These are phyloP conservation scores for Lepilemur septentrionalis DNA, from an alignment of 2,797 vertebrate species.

Conservation along the genomic window DNA sequence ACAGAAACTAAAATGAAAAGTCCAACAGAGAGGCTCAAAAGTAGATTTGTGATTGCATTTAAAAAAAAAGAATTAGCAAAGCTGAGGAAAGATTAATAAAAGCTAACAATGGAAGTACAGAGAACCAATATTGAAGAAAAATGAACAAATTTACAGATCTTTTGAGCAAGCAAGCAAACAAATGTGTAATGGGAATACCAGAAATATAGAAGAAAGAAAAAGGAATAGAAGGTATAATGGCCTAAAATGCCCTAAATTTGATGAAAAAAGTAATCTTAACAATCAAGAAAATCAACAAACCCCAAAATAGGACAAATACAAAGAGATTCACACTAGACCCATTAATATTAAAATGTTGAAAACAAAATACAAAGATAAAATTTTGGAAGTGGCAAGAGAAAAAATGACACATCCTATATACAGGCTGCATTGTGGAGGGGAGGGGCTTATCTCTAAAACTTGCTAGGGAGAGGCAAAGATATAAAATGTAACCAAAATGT, in stretches of 20 bases:
- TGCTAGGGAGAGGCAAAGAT: too few relatives aligned
- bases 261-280: neutral
- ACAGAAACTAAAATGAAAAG: neutral
- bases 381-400: neutral
- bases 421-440: neutral
- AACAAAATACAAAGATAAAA: neutral
- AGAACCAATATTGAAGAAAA: neutral
- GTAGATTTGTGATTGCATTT: neutral
- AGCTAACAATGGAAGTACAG: neutral
- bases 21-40: neutral
- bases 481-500: too few relatives aligned
- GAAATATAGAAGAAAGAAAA: neutral
- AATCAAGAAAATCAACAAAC: neutral
- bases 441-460: too few relatives aligned
- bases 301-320: neutral
- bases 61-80: neutral
- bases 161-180: neutral
- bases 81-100: neutral
- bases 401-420: neutral
- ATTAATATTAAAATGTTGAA: neutral
- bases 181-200: neutral
- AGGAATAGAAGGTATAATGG: neutral
- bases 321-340: neutral
- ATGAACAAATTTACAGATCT: neutral
- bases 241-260: neutral